Evolutionary conservation across 1,140 invertebrate genomes (phyloP), one percentile per base, ranked within the genome.

Genomic region (Caenorhabditis inopinata): DNA sequence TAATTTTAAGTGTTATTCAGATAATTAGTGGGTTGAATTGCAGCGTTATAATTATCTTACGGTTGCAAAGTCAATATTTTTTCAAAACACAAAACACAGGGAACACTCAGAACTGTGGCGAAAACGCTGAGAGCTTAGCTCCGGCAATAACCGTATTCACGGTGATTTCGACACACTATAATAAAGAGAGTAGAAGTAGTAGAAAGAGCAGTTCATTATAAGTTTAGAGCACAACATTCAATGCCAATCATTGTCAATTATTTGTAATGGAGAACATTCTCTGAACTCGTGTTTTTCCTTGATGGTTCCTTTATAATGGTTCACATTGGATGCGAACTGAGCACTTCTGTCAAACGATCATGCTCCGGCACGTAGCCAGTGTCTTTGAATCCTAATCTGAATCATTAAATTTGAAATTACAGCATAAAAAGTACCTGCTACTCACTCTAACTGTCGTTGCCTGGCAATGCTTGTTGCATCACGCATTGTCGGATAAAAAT

Each of bases 401-500:
- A 78, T 38, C 46, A 16, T 48, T 14, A 16, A 25, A 35, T 23
- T 53, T 53, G 7, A 7, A 53, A 11, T 53, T 23, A 53, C n/a
- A n/a, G 18, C 25, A 27, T 75, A 12, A 5, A 32, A 27, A 47
- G 1, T n/a, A 58, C 16, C n/a, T 18, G 1, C 35, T 51, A 47
- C 82, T 81, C 14, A 83, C 82, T 42, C 79, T 27, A 74, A 32
- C 58, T 83, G 82, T 49, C 82, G 32, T 23, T 76, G 35, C 42
- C 76, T 80, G 11, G 82, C 82, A 35, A 83, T 82, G 32, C 82
- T 75, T 7, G 89, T 85, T 16, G 86, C 86, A 79, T 87, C 86
- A 18, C 85, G 83, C 47, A 87, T 88, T 46, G 86, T 89, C 25
- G 86, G 86, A 51, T 89, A 87, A 78, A 87, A 87, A 68, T 87